Evolutionary conservation across 53 echinoderm and acorn worm species (phyloP), one percentile per base, ranked within the genome.

Genomic region (Actinopyga echinites): DNA sequence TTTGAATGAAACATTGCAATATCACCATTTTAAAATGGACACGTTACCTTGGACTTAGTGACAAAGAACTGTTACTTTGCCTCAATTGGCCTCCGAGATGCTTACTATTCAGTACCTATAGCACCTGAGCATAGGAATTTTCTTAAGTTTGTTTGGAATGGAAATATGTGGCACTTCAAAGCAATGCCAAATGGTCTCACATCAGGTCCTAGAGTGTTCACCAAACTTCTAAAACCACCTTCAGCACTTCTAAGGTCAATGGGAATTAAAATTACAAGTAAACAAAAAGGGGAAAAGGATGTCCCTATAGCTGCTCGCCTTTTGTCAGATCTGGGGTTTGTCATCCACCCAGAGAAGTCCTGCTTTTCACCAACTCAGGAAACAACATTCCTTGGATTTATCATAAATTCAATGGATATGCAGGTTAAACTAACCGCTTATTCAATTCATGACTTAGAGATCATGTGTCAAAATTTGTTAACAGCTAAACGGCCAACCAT

Each of bases 1-100:
- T 8, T 83, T 87, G 24, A 87, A 87, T 52, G 43, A 86, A 80
- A 42, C 8, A n/a, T n/a, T 86, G 20, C 49, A 52, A 0, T 82
- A 87, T 35, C 40, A 69, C 19, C 87, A 87, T 71, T 86, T 90
- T 57, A 90, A 86, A 36, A 87, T 87, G 87, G 82, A 87, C 38
- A 69, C 69, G 3, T 42, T 87, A 82, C 87, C 28, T 65, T 36
- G 15, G 20, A 25, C 19, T 29, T 82, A 26, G 55, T 82, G 23
- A 87, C 82, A 21, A 52, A 44, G 37, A 56, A 65, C 49, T 86
- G 86, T 36, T 86, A 79, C 52, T 80, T 87, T 80, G 87, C 82
- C 24, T 83, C 77, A 42, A 28, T 88, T 29, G 87, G 81, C 57
- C 74, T 87, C 19, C 54, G 58, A 38, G 87, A 87, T 69, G 87